Base-by-base conservation (phyloP, 1,140 invertebrate genomes). In the Dinothrombium tinctorium region DNA sequence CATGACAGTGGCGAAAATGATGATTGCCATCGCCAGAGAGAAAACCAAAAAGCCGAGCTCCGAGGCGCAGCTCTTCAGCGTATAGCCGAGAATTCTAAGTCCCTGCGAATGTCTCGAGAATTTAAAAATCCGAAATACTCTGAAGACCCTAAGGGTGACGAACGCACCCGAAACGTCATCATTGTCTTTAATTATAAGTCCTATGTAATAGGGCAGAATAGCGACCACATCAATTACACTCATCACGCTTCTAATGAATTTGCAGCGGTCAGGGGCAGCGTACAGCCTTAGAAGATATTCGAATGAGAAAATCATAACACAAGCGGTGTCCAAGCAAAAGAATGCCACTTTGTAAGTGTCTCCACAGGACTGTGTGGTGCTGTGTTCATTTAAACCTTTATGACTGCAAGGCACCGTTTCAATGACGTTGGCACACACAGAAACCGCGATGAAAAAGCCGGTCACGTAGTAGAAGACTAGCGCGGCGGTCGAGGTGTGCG, bases 231-330 rank as follows among this genome's bases (percentile, higher is more conserved):
- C 94, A 53, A 99, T 98, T 51, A 99, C 76, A 50, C 81, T 87
- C 94, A 99, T 99, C 23, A 96, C 87, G 41, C 75, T 86, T 40
- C 89, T 69, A 46, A 92, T 77, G 58, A 98, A 98, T 63, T 94
- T 94, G 63, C 84, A 94, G 28, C 94, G 69, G 59, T 90, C 83
- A 4, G 94, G 94, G 2, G 94, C 92, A 5, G 92, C 92, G 60
- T 92, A 96, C 50, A 98, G 66, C 51, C 92, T 72, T 46, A 98
- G 65, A 43, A 96, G 64, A 61, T 98, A 98, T 59, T 98, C 92
- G n/a, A 89, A 83, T 2, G 92, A 98, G 66, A 99, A 99, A 51
- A 99, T 98, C 82, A 99, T 98, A 36, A 99, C 94, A 63, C 94
- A 99, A 42, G 92, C 94, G 4, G 92, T 98, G 63, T 98, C 92